These are phyloP conservation scores for Sitta carolinensis DNA, from an alignment of 2,797 vertebrate genomes.

Conservation along the genomic window DNA sequence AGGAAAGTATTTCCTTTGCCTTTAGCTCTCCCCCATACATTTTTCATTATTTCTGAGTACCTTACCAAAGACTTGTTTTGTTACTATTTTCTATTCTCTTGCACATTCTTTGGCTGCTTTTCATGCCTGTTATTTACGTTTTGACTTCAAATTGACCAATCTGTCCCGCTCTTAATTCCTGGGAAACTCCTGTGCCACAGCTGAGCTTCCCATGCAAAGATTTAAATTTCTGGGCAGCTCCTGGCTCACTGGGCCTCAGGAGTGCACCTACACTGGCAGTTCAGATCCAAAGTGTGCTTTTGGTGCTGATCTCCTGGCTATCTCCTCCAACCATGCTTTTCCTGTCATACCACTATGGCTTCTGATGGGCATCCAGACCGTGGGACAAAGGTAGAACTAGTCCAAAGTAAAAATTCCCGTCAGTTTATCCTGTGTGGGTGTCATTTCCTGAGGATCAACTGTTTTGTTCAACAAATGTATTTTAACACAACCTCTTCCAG, in stretches of 20 bases:
- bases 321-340: neutral
- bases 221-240: neutral
- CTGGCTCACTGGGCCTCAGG: neutral
- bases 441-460: neutral
- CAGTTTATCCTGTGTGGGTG: neutral
- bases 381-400: neutral
- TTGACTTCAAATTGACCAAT: neutral
- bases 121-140: neutral
- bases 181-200: neutral
- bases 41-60: neutral
- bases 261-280: neutral
- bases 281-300: neutral
- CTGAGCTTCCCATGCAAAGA: neutral
- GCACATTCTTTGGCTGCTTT: conserved; percentile 14
- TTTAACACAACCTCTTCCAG: neutral
- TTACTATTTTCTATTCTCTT: neutral
- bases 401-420: neutral
- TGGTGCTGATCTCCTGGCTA: neutral
- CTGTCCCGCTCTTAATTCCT: neutral
- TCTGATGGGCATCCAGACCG: accelerated
- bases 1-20: neutral
- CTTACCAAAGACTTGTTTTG: neutral
- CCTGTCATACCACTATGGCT: accelerated
- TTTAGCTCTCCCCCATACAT: neutral
- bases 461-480: neutral